phyloP scores from a whole-genome alignment of 2,888 invertebrate genomes.

The Drosophila neonasuta region DNA sequence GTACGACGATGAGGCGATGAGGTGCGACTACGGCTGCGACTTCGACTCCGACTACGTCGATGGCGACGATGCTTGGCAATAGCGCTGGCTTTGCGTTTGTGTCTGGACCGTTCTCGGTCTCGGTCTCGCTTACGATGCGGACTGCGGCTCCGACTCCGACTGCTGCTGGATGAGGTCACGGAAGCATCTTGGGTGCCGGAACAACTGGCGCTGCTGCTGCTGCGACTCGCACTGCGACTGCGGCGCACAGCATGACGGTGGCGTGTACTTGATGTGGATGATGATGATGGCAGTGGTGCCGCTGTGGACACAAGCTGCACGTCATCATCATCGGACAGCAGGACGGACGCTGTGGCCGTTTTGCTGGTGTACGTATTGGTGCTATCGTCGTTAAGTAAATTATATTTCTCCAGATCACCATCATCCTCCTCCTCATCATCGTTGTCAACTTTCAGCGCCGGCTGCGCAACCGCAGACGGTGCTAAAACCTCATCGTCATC shows the following conservation, averaged over 20 bases:
- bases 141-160: conserved; percentile 54
- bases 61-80: conserved; percentile 37
- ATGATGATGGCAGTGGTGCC: conserved; percentile 7
- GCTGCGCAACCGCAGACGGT: conserved; percentile 27
- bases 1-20: conserved; percentile 22
- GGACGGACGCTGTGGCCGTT: conserved; percentile 42
- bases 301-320: conserved; percentile 64
- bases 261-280: conserved; percentile 18
- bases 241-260: conserved; percentile 42
- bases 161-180: conserved; percentile 37
- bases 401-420: conserved; percentile 64
- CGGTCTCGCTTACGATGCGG: conserved; percentile 9
- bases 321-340: conserved; percentile 76
- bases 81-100: conserved; percentile 40
- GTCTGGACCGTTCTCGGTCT: conserved; percentile 18
- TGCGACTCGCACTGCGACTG: conserved; percentile 52
- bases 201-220: conserved; percentile 45
- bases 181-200: conserved; percentile 30
- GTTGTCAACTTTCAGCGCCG: conserved; percentile 7
- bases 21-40: conserved; percentile 32
- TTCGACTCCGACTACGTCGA: conserved; percentile 35
- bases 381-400: conserved; percentile 65
- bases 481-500: conserved; percentile 65
- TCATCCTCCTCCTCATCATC: conserved; percentile 50
- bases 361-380: conserved; percentile 65